phyloP scores from a whole-genome alignment of 2,113 vertebrate species.

The Vidua chalybeata region DNA sequence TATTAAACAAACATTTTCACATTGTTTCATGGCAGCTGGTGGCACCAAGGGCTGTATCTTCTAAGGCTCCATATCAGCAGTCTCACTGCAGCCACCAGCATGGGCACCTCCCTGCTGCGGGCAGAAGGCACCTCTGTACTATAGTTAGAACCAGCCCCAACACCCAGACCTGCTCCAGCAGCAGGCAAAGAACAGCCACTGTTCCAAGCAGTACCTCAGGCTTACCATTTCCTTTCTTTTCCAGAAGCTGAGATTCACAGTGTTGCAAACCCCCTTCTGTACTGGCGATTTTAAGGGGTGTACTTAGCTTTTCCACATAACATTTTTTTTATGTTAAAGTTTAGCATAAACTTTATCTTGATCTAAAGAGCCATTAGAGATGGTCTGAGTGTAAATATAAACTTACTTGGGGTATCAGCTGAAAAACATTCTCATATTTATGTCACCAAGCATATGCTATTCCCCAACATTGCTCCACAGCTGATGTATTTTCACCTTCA shows the following conservation, averaged over 20 bases:
- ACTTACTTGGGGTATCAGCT: neutral
- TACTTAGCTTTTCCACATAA: neutral
- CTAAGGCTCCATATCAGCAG: neutral
- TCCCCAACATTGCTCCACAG: neutral
- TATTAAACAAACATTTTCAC: constrained; percentile 32
- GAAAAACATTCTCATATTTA: neutral
- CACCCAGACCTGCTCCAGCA: neutral
- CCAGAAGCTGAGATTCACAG: neutral
- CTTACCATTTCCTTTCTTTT: neutral
- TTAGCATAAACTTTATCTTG: neutral
- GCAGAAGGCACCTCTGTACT: neutral
- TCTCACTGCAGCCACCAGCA: neutral
- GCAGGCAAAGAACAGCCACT: neutral
- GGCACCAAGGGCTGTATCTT: neutral
- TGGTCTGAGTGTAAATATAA: neutral
- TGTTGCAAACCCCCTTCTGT: neutral
- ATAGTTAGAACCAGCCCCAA: neutral
- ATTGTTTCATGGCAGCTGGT: neutral
- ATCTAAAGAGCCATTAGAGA: neutral
- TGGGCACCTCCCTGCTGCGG: neutral
- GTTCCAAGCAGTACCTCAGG: neutral
- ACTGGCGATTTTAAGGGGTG: neutral
- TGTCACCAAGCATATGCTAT: neutral
- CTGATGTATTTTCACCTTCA: neutral
- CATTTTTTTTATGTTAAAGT: neutral